Base-by-base conservation (phyloP, 2,113 vertebrate genomes). In the Sylvilagus bachmani region DNA sequence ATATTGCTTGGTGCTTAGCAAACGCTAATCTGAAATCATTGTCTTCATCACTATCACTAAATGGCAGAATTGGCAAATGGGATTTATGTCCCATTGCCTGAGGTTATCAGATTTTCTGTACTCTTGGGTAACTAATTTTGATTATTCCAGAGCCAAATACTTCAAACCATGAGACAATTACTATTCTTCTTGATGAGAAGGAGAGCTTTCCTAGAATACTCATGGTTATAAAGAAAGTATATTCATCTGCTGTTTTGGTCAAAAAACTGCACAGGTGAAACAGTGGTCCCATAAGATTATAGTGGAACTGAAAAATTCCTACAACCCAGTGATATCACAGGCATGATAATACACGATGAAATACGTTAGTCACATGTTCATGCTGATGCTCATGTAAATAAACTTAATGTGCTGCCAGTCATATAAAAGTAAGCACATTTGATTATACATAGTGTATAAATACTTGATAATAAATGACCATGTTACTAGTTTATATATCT, bases 141-240 rank as follows among this genome's bases (percentile, higher is more conserved):
- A 16, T 74, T 77, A 83, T 79, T 71, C 13, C 51, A 8, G 69
- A 85, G 49, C 67, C 49, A 11, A 84, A 66, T 29, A 69, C 58
- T 88, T 38, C 31, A 88, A 49, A 75, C 66, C 49, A 84, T 22
- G 22, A 94, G 31, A 36, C 11, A 64, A 51, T 73, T 79, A 44
- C 66, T 89, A 73, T n/a, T 75, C 24, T 67, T 90, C 24, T 67
- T 90, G 85, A 25, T 70, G n/a, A 92, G 77, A 31, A 78, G 73
- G 27, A 69, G 33, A 55, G 33, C 25, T 71, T n/a, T 78, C 44
- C 84, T 79, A 90, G 51, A 58, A 69, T 64, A 93, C 6, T 58
- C 71, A 24, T 22, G 33, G 11, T 58, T 58, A 11, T 6, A 87
- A 73, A 55, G 27, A 73, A 93, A 93, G 49, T 70, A 29, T 21